Evolutionary conservation across 2,113 vertebrate genomes (phyloP).

Genomic region (Bungarus multicinctus): DNA sequence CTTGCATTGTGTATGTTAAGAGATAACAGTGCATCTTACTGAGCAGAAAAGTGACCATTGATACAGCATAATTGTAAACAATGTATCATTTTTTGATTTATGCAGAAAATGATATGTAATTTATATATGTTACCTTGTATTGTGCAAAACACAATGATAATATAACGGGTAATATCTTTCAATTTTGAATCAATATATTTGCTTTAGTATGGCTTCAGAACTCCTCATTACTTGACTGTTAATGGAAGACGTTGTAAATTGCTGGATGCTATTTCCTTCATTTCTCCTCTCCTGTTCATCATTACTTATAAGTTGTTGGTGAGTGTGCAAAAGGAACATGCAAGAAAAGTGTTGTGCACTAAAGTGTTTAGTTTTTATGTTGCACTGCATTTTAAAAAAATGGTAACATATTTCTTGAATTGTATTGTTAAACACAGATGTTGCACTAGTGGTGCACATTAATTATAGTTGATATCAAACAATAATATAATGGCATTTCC

Average conservation of each 20-base stretch:
- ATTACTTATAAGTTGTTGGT: not conserved
- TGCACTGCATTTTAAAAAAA: not conserved
- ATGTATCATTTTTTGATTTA: not conserved
- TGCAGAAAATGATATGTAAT: not conserved
- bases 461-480: not conserved
- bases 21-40: not conserved
- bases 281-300: not conserved
- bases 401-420: not conserved
- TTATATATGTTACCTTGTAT: not conserved
- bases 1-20: not conserved
- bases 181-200: fast-evolving
- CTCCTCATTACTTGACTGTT: conserved; percentile 37
- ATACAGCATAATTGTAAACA: not conserved
- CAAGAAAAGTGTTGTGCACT: not conserved
- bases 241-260: conserved; percentile 53
- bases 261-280: conserved; percentile 34
- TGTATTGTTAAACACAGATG: not conserved
- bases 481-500: not conserved
- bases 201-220: not conserved
- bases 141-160: not conserved
- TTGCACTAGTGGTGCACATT: not conserved
- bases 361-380: not conserved
- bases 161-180: not conserved
- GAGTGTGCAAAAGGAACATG: conserved; percentile 16
- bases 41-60: not conserved